Conservation (phyloP, 2,797 vertebrate species). For the Rhabdophis nuchalis region DNA sequence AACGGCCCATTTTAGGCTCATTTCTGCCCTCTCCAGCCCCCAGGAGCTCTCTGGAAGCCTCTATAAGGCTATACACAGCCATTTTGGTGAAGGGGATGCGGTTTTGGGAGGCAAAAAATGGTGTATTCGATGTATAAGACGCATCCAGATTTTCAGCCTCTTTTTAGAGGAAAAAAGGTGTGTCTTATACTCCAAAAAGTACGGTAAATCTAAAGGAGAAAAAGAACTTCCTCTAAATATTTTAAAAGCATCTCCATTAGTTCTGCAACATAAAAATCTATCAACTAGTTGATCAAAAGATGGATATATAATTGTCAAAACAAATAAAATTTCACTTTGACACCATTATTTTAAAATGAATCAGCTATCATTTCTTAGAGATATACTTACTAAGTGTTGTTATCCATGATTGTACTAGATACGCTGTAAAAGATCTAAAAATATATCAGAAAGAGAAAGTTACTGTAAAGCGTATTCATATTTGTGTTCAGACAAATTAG, state of each 20-base stretch:
- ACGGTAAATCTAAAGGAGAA: background rate
- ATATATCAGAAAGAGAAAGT: constrained; percentile 21
- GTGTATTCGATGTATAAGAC: too few species aligned
- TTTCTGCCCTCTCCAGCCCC: too few species aligned
- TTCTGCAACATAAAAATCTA: background rate
- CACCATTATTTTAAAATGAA: background rate
- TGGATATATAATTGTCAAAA: background rate
- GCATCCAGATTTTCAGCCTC: too few species aligned
- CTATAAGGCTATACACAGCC: too few species aligned
- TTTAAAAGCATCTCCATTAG: background rate
- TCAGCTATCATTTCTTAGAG: background rate
- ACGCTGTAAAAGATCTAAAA: constrained; percentile 72
- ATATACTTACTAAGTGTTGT: constrained; percentile 65
- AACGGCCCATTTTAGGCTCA: too few species aligned
- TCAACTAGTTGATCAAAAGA: background rate
- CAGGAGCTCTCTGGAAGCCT: too few species aligned
- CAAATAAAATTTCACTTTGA: background rate
- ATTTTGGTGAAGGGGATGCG: too few species aligned
- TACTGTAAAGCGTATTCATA: background rate
- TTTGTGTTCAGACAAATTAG: background rate
- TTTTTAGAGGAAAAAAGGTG: too few species aligned
- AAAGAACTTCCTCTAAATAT: background rate
- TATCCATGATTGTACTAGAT: constrained; percentile 49
- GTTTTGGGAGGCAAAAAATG: too few species aligned
- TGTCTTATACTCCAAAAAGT: too few species aligned